Base-by-base conservation (phyloP, 1,140 invertebrate genomes). In the Delia radicum region DNA sequence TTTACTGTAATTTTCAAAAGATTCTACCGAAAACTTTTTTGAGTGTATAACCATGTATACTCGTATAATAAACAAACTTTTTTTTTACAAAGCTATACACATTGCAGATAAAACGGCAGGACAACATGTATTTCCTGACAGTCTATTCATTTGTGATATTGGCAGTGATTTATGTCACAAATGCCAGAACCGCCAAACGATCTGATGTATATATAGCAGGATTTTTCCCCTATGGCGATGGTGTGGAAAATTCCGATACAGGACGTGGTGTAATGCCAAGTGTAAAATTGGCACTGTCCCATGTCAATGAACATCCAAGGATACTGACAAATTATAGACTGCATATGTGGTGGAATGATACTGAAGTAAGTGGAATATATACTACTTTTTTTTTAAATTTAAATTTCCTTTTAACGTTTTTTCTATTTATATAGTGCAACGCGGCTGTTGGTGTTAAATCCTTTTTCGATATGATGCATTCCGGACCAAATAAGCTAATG, bases 401-500 rank as follows among this genome's bases (percentile, higher is more conserved):
- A 37, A 29, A 7, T 74, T 21, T 21, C 63, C 2, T 62, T 7
- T 65, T 12, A n/a, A 4, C 1, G 26, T 27, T 63, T 27, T 63
- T 63, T 46, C 83, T 76, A 79, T 84, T 80, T 78, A 90, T 89
- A 10, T 89, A 99, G 97, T 99, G 98, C 87, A 97, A 98, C 87
- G 95, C 98, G 26, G 96, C 97, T 0, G 94, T 98, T n/a, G 97
- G 97, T 2, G 96, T 99, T 77, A 98, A 98, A 87, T 94, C 96
- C 0, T 98, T 99, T 86, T 99, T 99, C 88, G 97, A 99, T 87
- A 97, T 98, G 95, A 97, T 99, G 93, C 94, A 97, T 88, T 93
- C 93, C 84, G 91, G 92, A 4, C 93, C 96, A 6, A 90, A 94
- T 81, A 98, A 98, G 86, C 89, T 98, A 78, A 96, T 98, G 92